Percentiles rank a stretch among this genome's conserved stretches.
These are phyloP conservation scores for Synanthedon tipuliformis DNA, from an alignment of 2,888 invertebrate species.

Conservation along the genomic window DNA sequence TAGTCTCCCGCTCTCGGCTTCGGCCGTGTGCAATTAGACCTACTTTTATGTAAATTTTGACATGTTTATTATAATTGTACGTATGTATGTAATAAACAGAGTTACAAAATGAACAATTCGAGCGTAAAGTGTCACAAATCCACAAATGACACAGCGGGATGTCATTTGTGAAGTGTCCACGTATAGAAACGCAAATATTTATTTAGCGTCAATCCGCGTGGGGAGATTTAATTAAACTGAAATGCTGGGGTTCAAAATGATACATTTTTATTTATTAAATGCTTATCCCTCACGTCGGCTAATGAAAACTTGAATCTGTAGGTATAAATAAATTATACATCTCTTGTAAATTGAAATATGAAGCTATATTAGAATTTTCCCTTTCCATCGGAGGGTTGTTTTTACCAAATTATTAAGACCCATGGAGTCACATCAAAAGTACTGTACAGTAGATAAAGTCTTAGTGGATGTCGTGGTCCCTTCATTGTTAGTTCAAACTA, in stretches of 20 bases:
- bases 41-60: no score
- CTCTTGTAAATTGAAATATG: conserved; percentile 13
- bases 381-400: conserved; percentile 7
- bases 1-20: no score
- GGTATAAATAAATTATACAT: no score
- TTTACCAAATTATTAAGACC: conserved; percentile 14
- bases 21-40: no score
- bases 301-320: no score
- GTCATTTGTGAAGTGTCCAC: conserved; percentile 28
- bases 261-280: no score
- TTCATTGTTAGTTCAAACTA: conserved; percentile 16
- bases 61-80: no score
- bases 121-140: no score
- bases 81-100: no score
- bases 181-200: conserved; percentile 61
- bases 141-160: background rate
- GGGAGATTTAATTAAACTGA: conserved; percentile 60
- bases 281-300: no score
- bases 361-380: conserved; percentile 15
- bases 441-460: background rate
- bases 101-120: no score
- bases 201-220: conserved; percentile 25
- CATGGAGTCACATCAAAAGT: background rate
- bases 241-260: conserved; percentile 22
- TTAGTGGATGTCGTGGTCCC: background rate